A percentile compares a stretch with the other conserved stretches of the same genome.
phyloP scores from a whole-genome alignment of 2,113 vertebrate species.

The Pelusios castaneus region DNA sequence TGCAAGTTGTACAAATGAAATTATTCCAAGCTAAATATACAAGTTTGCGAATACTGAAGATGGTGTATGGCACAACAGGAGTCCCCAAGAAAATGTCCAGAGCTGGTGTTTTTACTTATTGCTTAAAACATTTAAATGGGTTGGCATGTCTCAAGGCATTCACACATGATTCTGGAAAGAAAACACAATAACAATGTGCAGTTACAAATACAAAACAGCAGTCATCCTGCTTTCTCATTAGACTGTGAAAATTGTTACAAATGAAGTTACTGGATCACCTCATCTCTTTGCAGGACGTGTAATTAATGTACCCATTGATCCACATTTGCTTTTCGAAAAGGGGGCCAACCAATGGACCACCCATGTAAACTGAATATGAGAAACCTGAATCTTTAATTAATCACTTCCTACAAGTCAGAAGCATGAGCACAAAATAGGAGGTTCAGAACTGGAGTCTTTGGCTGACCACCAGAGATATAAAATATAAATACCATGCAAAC shows the following conservation, averaged over 20 bases:
- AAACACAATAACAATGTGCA: neutral
- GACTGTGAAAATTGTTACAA: neutral
- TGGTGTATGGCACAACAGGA: neutral
- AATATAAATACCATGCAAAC: neutral
- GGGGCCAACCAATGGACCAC: neutral
- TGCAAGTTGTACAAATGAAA: neutral
- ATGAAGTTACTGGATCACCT: neutral
- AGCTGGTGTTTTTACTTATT: neutral
- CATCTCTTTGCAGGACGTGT: neutral
- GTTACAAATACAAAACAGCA: neutral
- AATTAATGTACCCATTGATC: neutral
- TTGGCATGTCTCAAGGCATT: neutral
- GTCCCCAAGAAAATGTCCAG: neutral
- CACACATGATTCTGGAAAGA: neutral
- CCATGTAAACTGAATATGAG: neutral
- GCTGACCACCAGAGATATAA: neutral
- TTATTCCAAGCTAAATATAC: neutral
- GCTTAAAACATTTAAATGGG: neutral
- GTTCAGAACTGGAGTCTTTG: neutral
- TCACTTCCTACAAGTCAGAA: neutral
- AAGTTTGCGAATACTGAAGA: neutral
- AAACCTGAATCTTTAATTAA: neutral
- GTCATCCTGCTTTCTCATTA: neutral
- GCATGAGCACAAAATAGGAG: neutral
- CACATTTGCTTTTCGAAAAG: neutral